Evolutionary conservation across 2,113 vertebrate genomes (phyloP).

Genomic region (Lepus timidus): DNA sequence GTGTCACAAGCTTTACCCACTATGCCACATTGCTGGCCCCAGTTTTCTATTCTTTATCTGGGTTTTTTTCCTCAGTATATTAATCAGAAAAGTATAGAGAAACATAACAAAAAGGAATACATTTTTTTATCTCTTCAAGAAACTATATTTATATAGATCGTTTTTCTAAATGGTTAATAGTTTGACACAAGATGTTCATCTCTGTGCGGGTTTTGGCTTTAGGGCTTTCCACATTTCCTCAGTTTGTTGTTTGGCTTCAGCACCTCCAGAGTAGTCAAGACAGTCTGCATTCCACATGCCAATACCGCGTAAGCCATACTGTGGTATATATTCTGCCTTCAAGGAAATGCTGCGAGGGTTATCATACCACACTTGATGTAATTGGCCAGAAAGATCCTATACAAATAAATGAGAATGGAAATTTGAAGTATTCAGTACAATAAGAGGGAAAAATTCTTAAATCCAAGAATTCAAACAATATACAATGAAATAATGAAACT

Average conservation of each 20-base stretch:
- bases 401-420: slow-evolving; percentile 67
- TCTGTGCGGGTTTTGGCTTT: slow-evolving; percentile 76
- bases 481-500: slow-evolving; percentile 55
- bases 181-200: slow-evolving; percentile 47
- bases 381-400: slow-evolving; percentile 89
- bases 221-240: slow-evolving; percentile 95
- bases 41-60: slow-evolving; percentile 43
- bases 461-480: slow-evolving; percentile 56
- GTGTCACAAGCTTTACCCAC: too few species aligned
- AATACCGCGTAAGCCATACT: slow-evolving; percentile 91
- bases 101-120: slow-evolving; percentile 16
- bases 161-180: slow-evolving; percentile 46
- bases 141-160: slow-evolving; percentile 30
- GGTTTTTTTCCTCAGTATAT: slow-evolving; percentile 21
- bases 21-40: too few species aligned
- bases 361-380: slow-evolving; percentile 98
- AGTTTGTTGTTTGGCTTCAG: slow-evolving; percentile 90
- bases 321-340: slow-evolving; percentile 90
- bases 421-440: slow-evolving; percentile 15
- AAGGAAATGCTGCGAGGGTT: slow-evolving; percentile 93
- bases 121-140: slow-evolving; percentile 67
- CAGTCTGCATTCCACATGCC: slow-evolving; percentile 97
- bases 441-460: slow-evolving; percentile 28
- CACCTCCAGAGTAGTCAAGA: slow-evolving; percentile 92
- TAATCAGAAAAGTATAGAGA: slow-evolving; percentile 8